A percentile compares a stretch with the other conserved stretches of the same genome.
Evolutionary conservation across 2,113 vertebrate species (phyloP).

Genomic region (Acinonyx jubatus): DNA sequence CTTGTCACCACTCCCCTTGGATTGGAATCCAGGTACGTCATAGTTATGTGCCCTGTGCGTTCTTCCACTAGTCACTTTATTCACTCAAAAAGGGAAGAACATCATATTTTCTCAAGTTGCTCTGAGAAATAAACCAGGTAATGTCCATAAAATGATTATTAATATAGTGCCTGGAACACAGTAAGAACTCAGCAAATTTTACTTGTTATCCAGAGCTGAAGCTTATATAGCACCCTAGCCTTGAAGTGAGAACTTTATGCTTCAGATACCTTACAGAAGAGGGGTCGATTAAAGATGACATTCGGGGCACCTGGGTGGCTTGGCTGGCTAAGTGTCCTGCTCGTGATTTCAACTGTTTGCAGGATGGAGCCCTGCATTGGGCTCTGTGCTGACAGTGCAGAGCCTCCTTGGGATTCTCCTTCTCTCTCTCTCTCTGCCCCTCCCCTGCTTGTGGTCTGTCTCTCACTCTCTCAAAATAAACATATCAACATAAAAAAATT

Average conservation of each 20-base stretch:
- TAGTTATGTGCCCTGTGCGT: neutral
- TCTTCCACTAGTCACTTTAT: neutral
- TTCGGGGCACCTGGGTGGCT: neutral
- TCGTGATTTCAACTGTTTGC: too few species aligned
- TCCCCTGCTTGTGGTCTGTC: too few species aligned
- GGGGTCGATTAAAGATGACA: neutral
- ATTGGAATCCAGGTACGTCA: neutral
- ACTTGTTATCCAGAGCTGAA: neutral
- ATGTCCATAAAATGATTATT: neutral
- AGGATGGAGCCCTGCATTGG: too few species aligned
- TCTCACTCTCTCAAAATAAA: too few species aligned
- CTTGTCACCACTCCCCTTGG: neutral
- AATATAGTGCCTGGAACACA: too few species aligned
- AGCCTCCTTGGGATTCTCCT: too few species aligned
- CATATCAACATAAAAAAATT: too few species aligned
- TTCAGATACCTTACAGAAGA: conserved; percentile 1
- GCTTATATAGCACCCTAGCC: neutral
- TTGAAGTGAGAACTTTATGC: neutral
- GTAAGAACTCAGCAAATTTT: neutral
- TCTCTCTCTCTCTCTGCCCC: too few species aligned
- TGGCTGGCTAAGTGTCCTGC: too few species aligned
- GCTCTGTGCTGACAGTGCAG: too few species aligned
- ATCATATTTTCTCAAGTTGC: neutral
- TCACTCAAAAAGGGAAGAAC: neutral
- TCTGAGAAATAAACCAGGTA: neutral